These are phyloP conservation scores for Clarias laeviceps DNA, from an alignment of 2,797 vertebrate species.

Conservation along the genomic window DNA sequence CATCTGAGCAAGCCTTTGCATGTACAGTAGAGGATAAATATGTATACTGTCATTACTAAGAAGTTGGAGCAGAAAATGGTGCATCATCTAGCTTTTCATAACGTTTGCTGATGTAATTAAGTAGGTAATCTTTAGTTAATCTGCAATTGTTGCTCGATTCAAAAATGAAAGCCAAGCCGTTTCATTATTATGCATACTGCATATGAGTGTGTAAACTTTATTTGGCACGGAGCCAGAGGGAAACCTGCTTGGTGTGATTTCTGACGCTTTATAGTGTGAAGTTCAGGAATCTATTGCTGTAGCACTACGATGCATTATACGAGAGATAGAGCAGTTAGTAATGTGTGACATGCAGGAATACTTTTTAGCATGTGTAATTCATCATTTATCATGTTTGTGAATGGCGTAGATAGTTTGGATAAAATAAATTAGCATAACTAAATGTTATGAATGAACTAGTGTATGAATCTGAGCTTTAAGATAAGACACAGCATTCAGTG, in stretches of 20 bases:
- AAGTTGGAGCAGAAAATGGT: no score
- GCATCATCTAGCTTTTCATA: neutral
- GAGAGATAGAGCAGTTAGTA: neutral
- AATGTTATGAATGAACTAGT: slow-evolving; percentile 21
- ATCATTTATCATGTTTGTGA: slow-evolving; percentile 18
- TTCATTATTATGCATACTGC: neutral
- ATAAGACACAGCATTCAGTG: slow-evolving; percentile 21
- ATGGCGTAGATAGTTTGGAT: slow-evolving; percentile 3
- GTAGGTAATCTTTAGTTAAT: neutral
- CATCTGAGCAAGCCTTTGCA: neutral
- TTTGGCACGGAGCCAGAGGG: neutral
- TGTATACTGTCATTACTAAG: neutral
- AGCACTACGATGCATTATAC: neutral
- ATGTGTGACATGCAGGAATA: neutral
- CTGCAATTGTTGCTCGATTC: neutral
- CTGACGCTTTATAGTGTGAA: neutral
- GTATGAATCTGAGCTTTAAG: slow-evolving; percentile 6
- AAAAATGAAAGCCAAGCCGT: neutral
- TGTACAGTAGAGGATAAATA: neutral
- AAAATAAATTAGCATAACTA: neutral
- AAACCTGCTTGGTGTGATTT: slow-evolving; percentile 39
- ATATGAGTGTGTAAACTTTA: slow-evolving; percentile 17
- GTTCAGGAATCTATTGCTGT: neutral
- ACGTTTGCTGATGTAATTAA: neutral
- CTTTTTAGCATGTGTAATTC: neutral